Conservation (phyloP, 2,113 vertebrate species). For the Hypomesus transpacificus region DNA sequence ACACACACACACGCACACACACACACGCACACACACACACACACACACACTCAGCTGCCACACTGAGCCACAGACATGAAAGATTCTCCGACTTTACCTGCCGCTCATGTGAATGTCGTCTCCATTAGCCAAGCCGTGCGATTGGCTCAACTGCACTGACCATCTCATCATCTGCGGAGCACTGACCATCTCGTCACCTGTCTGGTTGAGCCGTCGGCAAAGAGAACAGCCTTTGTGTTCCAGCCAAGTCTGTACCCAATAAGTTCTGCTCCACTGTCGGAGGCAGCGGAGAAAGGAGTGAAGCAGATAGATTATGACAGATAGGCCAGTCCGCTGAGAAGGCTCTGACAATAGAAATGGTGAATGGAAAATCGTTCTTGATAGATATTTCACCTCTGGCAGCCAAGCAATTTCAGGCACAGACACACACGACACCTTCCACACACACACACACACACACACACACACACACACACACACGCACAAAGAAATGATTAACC, state of each 20-base stretch:
- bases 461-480: too few species aligned
- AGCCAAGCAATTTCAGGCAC: neutral
- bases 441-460: too few species aligned
- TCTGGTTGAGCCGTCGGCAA: conserved; percentile 12
- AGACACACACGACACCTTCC: neutral
- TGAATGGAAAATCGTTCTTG: neutral
- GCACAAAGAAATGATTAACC: too few species aligned
- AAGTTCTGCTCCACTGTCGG: conserved; percentile 3
- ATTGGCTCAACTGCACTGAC: conserved; percentile 35
- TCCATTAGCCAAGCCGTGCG: conserved; percentile 46
- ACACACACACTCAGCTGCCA: neutral
- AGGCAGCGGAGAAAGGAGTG: conserved; percentile 10
- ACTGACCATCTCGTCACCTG: conserved; percentile 14
- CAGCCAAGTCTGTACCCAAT: too few species aligned
- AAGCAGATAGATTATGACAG: conserved; percentile 26
- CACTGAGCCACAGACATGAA: conserved; percentile 33
- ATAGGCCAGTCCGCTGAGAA: conserved; percentile 17
- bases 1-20: too few species aligned
- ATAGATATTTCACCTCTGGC: conserved; percentile 6
- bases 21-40: neutral
- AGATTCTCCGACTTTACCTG: conserved; percentile 28
- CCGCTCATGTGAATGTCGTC: conserved; percentile 39
- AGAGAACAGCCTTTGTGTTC: too few species aligned
- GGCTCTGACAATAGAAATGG: conserved; percentile 14
- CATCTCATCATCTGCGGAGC: conserved; percentile 13